phyloP scores from a whole-genome alignment of 2,888 invertebrate genomes.

The Plebejus anna region DNA sequence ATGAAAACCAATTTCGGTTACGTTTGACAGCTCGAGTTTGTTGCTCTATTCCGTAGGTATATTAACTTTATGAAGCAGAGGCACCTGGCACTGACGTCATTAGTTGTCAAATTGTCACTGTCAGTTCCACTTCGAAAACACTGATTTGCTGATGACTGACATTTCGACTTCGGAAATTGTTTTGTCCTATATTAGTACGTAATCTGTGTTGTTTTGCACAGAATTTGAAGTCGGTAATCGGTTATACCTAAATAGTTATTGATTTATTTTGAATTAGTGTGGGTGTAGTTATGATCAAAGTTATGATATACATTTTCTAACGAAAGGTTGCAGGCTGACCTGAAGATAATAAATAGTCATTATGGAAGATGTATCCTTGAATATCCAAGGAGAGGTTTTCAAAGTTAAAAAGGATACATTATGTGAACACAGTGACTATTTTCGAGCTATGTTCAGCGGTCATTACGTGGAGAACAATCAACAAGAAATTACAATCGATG shows the following conservation, averaged over 20 bases:
- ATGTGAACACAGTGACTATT: conserved; percentile 68
- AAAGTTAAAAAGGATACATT: conserved; percentile 54
- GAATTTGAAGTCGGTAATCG: no score
- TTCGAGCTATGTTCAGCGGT: conserved; percentile 72
- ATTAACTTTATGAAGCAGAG: no score
- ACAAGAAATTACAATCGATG: conserved; percentile 60
- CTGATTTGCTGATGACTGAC: no score
- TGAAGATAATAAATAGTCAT: conserved; percentile 29
- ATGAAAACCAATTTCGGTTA: no score
- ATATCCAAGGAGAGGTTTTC: conserved; percentile 54
- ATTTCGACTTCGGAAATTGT: no score
- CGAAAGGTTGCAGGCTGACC: not conserved
- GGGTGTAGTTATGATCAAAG: not conserved
- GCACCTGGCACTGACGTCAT: no score
- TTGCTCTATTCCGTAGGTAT: no score
- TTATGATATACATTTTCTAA: not conserved
- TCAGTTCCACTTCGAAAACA: not conserved
- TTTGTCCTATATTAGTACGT: no score
- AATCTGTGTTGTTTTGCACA: no score
- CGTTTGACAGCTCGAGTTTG: no score
- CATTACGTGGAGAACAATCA: conserved; percentile 61
- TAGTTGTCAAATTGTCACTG: not conserved
- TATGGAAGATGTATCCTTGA: conserved; percentile 50
- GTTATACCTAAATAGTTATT: not conserved
- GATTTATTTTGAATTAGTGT: conserved; percentile 7